Conservation (phyloP, 2,888 invertebrate species). For the Oscheius sp. region DNA sequence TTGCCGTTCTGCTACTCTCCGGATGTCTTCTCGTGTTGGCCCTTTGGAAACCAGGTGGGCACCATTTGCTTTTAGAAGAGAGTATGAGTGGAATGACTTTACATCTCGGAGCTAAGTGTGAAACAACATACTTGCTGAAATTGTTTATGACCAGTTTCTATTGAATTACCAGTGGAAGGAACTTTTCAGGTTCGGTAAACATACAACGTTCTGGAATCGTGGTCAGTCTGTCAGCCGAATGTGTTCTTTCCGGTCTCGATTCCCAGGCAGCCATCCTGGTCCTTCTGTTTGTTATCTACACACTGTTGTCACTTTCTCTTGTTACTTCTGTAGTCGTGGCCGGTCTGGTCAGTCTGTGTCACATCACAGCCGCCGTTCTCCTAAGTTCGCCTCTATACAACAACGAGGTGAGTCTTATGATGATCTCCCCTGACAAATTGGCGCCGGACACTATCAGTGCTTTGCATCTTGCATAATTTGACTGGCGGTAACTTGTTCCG, state of each 20-base stretch:
- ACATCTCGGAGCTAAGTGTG: neutral
- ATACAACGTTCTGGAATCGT: constrained; percentile 10
- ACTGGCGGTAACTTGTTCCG: constrained; percentile 11
- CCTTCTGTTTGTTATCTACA: constrained; percentile 19
- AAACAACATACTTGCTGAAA: constrained; percentile 1
- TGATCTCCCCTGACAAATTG: constrained; percentile 23
- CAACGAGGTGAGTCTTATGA: constrained; percentile 29
- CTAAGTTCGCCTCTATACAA: constrained; percentile 22
- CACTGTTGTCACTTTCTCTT: constrained; percentile 21
- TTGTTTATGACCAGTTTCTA: neutral
- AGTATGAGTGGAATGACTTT: constrained; percentile 5
- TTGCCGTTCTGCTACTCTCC: constrained; percentile 9
- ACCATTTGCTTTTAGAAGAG: constrained; percentile 1
- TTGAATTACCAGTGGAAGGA: neutral
- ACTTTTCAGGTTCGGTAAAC: constrained; percentile 21
- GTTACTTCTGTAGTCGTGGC: constrained; percentile 11
- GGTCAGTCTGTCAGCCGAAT: neutral
- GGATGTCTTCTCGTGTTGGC: constrained; percentile 6
- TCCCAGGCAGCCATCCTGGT: constrained; percentile 21
- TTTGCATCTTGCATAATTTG: constrained; percentile 17
- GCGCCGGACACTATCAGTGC: constrained; percentile 1
- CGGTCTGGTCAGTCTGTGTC: constrained; percentile 5
- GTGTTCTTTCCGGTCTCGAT: constrained; percentile 8
- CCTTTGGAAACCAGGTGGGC: constrained; percentile 29
- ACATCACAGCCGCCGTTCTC: constrained; percentile 18